Evolutionary conservation across 2,113 vertebrate genomes (phyloP).

Genomic region (Triplophysa dalaica): DNA sequence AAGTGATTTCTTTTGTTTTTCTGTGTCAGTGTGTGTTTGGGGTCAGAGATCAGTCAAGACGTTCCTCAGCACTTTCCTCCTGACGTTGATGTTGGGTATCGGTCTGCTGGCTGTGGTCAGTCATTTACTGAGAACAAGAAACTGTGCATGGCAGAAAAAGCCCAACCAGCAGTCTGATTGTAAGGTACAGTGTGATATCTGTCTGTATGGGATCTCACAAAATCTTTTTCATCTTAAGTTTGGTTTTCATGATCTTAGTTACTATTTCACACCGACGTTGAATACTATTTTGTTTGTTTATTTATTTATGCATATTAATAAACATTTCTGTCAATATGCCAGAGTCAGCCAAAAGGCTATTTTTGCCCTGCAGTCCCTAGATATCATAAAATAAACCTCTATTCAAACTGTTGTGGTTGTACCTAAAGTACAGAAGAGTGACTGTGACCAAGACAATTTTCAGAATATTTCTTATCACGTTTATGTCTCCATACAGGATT

Average conservation of each 20-base stretch:
- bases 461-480: too few species aligned
- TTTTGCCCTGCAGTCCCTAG: too few species aligned
- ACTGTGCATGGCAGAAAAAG: slow-evolving; percentile 71
- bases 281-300: too few species aligned
- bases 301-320: too few species aligned
- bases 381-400: too few species aligned
- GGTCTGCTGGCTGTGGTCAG: slow-evolving; percentile 85
- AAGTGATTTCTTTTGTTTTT: background rate
- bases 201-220: background rate
- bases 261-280: too few species aligned
- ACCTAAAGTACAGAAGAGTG: too few species aligned
- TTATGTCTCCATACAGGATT: slow-evolving; percentile 58
- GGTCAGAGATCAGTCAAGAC: slow-evolving; percentile 81
- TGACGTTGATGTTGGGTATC: slow-evolving; percentile 90
- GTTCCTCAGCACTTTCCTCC: slow-evolving; percentile 89
- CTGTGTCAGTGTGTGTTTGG: slow-evolving; percentile 81
- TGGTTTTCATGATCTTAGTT: too few species aligned
- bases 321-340: too few species aligned
- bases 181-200: slow-evolving; percentile 76
- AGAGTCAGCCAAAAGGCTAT: too few species aligned
- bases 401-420: too few species aligned
- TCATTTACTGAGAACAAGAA: slow-evolving; percentile 81
- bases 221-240: too few species aligned
- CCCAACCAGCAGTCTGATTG: slow-evolving; percentile 75
- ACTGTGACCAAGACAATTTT: background rate